phyloP scores from a whole-genome alignment of 2,797 vertebrate species.

The Coreius guichenoti region DNA sequence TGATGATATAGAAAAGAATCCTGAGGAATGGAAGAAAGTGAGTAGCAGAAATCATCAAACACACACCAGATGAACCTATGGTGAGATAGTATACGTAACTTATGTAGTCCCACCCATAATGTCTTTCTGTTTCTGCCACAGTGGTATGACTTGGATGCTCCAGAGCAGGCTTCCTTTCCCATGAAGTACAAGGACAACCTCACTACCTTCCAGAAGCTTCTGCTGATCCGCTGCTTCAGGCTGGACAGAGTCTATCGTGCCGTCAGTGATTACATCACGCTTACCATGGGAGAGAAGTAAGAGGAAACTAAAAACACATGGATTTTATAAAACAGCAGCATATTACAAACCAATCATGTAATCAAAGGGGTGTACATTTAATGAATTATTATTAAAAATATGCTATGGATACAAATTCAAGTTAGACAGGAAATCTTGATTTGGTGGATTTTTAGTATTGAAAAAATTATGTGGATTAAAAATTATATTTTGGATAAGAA shows the following conservation, averaged over 20 bases:
- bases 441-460: background rate
- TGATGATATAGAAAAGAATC: conserved; percentile 83
- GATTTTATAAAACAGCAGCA: background rate
- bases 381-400: background rate
- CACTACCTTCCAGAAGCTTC: conserved; percentile 89
- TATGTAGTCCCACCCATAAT: background rate
- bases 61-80: background rate
- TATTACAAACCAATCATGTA: background rate
- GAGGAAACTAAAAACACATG: conserved; percentile 50
- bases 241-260: conserved; percentile 93
- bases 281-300: conserved; percentile 91
- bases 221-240: conserved; percentile 92
- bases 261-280: conserved; percentile 87
- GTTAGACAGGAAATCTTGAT: too few species aligned
- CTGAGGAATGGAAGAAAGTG: conserved; percentile 86
- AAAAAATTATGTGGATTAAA: background rate
- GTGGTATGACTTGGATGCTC: conserved; percentile 92
- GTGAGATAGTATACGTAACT: background rate
- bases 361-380: background rate
- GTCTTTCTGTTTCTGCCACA: conserved; percentile 61
- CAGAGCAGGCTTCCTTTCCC: conserved; percentile 85
- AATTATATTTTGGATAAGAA: background rate
- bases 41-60: conserved; percentile 60
- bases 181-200: conserved; percentile 80
- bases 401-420: too few species aligned